A percentile compares a stretch with the other conserved stretches of the same genome.
phyloP scores from a whole-genome alignment of 2,113 vertebrate species.

The Meriones unguiculatus region DNA sequence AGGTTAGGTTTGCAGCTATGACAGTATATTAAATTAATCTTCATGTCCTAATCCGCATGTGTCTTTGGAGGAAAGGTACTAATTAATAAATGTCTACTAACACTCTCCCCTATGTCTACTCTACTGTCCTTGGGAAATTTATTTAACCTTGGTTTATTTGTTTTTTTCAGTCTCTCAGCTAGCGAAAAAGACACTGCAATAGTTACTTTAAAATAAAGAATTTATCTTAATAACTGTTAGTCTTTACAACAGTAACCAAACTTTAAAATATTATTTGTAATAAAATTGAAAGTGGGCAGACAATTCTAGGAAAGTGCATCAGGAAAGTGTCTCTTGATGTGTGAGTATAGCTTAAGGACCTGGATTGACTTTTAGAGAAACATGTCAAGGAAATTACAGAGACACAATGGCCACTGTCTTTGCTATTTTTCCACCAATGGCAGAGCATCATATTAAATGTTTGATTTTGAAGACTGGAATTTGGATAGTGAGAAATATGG shows the following conservation, averaged over 20 bases:
- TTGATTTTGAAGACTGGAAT: neutral
- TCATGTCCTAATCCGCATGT: neutral
- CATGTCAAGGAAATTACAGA: neutral
- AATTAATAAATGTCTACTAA: conserved; percentile 30
- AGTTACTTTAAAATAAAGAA: conserved; percentile 17
- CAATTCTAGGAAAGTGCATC: neutral
- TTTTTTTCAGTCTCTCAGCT: neutral
- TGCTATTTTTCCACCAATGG: neutral
- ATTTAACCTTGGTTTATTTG: conserved; percentile 3
- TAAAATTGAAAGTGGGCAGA: neutral
- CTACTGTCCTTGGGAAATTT: neutral
- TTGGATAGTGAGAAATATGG: neutral
- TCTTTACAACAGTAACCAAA: conserved; percentile 19
- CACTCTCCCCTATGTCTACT: neutral
- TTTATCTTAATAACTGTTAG: conserved; percentile 1
- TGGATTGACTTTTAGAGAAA: conserved; percentile 21
- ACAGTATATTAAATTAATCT: neutral
- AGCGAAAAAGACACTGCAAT: neutral
- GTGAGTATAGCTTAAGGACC: neutral
- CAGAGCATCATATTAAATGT: neutral
- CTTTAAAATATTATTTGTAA: conserved; percentile 1
- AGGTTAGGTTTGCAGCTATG: neutral
- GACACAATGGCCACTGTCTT: neutral
- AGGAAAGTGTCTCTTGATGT: neutral
- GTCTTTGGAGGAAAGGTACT: conserved; percentile 22